A percentile compares a stretch with the other conserved stretches of the same genome.
These are phyloP conservation scores for Bugula neritina DNA, from an alignment of 2,888 invertebrate genomes.

Conservation along the genomic window DNA sequence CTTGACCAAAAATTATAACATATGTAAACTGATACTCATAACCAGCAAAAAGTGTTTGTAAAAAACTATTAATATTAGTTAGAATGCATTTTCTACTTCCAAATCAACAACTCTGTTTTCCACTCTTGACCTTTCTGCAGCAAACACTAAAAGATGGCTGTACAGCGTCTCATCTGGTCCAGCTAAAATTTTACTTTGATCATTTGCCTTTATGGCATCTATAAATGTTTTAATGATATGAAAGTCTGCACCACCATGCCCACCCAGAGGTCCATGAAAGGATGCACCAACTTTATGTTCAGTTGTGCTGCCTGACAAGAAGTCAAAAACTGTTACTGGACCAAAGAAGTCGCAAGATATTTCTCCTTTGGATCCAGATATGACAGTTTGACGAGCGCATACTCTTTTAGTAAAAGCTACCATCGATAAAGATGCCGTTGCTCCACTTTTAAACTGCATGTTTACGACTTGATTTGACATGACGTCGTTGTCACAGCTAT, in stretches of 20 bases:
- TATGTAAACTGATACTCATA: no score
- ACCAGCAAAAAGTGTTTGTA: no score
- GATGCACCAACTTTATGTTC: not conserved
- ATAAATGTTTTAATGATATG: constrained; percentile 44
- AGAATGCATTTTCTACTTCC: not conserved
- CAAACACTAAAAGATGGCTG: constrained; percentile 49
- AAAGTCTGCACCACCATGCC: constrained; percentile 50
- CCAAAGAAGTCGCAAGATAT: constrained; percentile 36
- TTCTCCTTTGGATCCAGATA: constrained; percentile 54
- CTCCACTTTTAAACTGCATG: constrained; percentile 53
- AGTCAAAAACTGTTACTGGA: constrained; percentile 39
- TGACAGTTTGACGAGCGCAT: constrained; percentile 48
- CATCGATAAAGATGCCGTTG: constrained; percentile 53
- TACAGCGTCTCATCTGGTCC: constrained; percentile 47
- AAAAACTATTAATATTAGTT: no score
- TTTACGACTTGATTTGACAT: constrained; percentile 54
- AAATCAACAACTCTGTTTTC: constrained; percentile 42
- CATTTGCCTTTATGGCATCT: constrained; percentile 35
- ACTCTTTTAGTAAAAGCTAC: constrained; percentile 52
- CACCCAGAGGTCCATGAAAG: constrained; percentile 31
- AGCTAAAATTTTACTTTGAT: constrained; percentile 36
- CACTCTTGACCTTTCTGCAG: constrained; percentile 47
- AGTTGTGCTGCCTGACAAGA: constrained; percentile 35
- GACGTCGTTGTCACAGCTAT: constrained; percentile 55
- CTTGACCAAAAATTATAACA: no score